These are phyloP conservation scores for Eulithis testata DNA, from an alignment of 2,888 invertebrate species.

Conservation along the genomic window DNA sequence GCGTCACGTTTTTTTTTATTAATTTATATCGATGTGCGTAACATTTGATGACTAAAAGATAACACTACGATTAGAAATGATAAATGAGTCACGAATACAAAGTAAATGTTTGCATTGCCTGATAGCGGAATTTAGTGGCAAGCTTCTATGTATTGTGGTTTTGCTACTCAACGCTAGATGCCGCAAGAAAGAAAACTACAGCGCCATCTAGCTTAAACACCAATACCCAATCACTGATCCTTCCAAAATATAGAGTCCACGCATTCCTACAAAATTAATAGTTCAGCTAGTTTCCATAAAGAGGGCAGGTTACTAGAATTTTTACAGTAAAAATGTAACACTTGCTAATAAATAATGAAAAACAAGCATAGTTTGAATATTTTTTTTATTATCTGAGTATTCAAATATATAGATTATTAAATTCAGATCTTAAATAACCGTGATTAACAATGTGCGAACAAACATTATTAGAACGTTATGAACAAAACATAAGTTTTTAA, in stretches of 20 bases:
- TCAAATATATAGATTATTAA: slow-evolving; percentile 18
- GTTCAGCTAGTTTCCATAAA: background rate
- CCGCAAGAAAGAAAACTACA: slow-evolving; percentile 29
- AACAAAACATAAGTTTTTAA: background rate
- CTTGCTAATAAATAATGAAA: too few relatives aligned
- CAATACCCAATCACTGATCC: background rate
- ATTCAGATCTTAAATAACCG: slow-evolving; percentile 19
- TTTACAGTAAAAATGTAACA: too few relatives aligned
- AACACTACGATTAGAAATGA: slow-evolving; percentile 32
- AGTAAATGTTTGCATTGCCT: slow-evolving; percentile 34
- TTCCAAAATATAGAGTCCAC: too few relatives aligned
- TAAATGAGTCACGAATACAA: slow-evolving; percentile 37
- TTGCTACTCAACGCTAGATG: slow-evolving; percentile 57
- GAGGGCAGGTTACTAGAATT: background rate
- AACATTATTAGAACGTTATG: slow-evolving; percentile 12
- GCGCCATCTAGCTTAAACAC: slow-evolving; percentile 21
- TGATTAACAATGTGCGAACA: slow-evolving; percentile 25
- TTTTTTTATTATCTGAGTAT: slow-evolving; percentile 2
- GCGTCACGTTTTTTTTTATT: slow-evolving; percentile 35
- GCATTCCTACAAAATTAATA: background rate
- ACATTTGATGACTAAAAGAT: slow-evolving; percentile 40
- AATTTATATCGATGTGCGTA: slow-evolving; percentile 30
- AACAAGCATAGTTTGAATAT: background rate
- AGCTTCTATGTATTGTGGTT: slow-evolving; percentile 20
- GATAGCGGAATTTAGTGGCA: slow-evolving; percentile 8